Percentiles rank a stretch among this genome's conserved stretches.
Evolutionary conservation across 2,113 vertebrate species (phyloP).

Genomic region (Trogon surrucura): DNA sequence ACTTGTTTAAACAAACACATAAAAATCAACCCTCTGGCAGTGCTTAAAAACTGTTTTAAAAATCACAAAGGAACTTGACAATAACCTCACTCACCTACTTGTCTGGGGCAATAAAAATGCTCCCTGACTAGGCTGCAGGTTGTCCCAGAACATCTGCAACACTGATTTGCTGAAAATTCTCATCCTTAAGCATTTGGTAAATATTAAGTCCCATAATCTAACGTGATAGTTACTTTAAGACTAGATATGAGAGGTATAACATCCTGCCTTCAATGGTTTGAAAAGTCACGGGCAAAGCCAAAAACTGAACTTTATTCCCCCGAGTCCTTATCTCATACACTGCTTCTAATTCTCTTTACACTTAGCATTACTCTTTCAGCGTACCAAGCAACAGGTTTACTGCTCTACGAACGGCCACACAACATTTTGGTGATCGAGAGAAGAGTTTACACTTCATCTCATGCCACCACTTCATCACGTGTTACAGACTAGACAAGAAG

Average conservation of each 20-base stretch:
- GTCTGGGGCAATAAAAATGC: not conserved
- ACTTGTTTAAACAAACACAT: conserved; percentile 22
- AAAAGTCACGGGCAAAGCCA: not conserved
- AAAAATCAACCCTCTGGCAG: not conserved
- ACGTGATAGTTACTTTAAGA: not conserved
- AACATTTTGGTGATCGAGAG: not conserved
- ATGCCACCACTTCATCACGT: not conserved
- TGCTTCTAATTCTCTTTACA: not conserved
- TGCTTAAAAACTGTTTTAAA: not conserved
- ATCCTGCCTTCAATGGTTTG: not conserved
- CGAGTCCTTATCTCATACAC: not conserved
- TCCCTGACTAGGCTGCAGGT: not conserved
- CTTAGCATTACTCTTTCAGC: no score
- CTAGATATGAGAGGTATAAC: not conserved
- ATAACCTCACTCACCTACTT: not conserved
- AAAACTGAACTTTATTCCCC: not conserved
- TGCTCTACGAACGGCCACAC: fast-evolving
- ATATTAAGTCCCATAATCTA: not conserved
- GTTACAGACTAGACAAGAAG: not conserved
- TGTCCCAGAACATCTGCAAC: not conserved
- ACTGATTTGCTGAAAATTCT: not conserved
- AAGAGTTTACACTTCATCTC: not conserved
- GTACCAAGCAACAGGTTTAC: not conserved
- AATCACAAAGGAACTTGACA: not conserved
- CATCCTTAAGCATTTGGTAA: not conserved